Evolutionary conservation across 2,888 invertebrate species (phyloP).

Genomic region (Tyria jacobaeae): DNA sequence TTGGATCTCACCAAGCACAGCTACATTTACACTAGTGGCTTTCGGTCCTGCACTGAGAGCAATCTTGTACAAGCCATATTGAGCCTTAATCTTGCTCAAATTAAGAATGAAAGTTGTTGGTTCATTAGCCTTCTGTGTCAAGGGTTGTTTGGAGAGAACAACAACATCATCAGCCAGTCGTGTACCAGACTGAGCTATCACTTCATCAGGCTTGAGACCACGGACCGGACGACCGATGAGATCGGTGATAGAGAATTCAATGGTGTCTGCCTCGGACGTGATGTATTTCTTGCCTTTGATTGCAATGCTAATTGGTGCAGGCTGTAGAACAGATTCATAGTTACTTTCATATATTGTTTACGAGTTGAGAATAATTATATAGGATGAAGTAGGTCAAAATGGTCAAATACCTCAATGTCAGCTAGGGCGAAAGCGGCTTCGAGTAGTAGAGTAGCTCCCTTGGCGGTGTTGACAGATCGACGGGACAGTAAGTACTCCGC

Average conservation of each 20-base stretch:
- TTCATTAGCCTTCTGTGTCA: constrained; percentile 81
- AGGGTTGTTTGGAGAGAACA: constrained; percentile 89
- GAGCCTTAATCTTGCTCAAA: constrained; percentile 91
- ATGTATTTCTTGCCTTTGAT: constrained; percentile 93
- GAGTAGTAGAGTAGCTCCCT: constrained; percentile 93
- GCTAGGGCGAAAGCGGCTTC: constrained; percentile 91
- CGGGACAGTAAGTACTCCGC: constrained; percentile 96
- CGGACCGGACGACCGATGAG: constrained; percentile 90
- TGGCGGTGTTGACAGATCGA: constrained; percentile 94
- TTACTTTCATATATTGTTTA: too few species aligned
- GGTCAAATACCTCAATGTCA: constrained; percentile 87
- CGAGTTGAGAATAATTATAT: background rate
- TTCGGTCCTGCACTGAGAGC: constrained; percentile 90
- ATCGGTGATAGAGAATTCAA: constrained; percentile 91
- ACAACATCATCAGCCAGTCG: constrained; percentile 91
- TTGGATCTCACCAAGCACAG: constrained; percentile 91
- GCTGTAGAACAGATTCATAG: constrained; percentile 66
- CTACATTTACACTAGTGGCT: constrained; percentile 87
- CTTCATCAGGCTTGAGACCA: constrained; percentile 87
- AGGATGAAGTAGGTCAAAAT: background rate
- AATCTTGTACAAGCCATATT: constrained; percentile 94
- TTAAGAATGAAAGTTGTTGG: constrained; percentile 92
- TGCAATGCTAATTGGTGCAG: constrained; percentile 94
- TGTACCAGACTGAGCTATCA: constrained; percentile 92
- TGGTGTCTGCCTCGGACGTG: constrained; percentile 90